Conservation (phyloP, 2,888 invertebrate genomes). For the Cephus rjabovi region DNA sequence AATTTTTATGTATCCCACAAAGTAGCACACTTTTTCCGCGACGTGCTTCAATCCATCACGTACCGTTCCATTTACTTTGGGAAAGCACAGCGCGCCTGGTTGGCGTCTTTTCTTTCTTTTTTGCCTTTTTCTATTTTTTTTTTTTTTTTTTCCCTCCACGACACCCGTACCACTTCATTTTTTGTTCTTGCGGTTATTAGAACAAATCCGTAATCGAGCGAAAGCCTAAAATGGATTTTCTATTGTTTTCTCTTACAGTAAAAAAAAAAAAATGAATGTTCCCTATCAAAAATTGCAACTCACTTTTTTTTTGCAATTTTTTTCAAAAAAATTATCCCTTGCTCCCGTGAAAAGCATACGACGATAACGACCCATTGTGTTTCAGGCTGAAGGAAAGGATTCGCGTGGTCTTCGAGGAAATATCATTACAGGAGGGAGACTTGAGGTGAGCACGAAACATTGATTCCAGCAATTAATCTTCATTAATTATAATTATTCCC, state of each 20-base stretch:
- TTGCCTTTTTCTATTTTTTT: background rate
- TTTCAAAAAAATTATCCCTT: background rate
- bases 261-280: background rate
- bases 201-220: background rate
- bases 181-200: background rate
- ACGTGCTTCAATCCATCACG: background rate
- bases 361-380: slow-evolving; percentile 43
- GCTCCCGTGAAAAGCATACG: no score
- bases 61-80: background rate
- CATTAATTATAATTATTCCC: slow-evolving; percentile 10
- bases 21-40: background rate
- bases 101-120: background rate
- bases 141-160: no score
- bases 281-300: background rate
- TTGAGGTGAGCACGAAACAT: slow-evolving; percentile 72
- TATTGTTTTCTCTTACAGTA: no score
- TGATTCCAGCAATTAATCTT: slow-evolving; percentile 1
- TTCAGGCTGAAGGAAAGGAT: slow-evolving; percentile 82
- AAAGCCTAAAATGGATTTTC: no score
- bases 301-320: no score
- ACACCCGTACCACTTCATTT: background rate
- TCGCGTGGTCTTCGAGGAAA: slow-evolving; percentile 85
- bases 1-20: background rate
- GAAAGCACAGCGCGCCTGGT: background rate
- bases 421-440: slow-evolving; percentile 81